phyloP scores from a whole-genome alignment of 2,113 vertebrate genomes.

The Oxyura jamaicensis region DNA sequence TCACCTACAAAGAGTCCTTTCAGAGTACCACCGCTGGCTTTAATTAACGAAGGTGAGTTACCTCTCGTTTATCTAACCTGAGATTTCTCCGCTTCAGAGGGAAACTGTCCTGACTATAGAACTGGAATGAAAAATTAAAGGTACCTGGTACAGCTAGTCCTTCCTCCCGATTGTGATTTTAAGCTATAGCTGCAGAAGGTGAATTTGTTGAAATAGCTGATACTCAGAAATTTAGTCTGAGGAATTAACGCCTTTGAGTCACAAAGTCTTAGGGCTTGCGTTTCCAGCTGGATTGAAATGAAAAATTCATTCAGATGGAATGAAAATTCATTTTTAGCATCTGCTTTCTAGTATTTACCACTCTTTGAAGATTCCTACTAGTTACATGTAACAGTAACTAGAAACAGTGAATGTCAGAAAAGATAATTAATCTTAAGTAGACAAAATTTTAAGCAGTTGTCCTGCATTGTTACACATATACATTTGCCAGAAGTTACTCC shows the following conservation, averaged over 20 bases:
- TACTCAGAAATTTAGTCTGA: not conserved
- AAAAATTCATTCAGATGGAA: not conserved
- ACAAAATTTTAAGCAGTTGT: not conserved
- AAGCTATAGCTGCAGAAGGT: not conserved
- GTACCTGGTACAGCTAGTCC: not conserved
- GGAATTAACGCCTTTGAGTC: accelerated
- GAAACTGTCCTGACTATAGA: not conserved
- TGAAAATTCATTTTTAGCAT: not conserved
- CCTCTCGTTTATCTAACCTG: not conserved
- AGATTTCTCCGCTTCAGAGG: not conserved
- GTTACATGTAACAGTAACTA: not conserved
- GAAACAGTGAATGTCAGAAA: not conserved
- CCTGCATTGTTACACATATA: not conserved
- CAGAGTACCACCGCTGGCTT: constrained; percentile 84
- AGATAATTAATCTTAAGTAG: not conserved
- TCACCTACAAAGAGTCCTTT: constrained; percentile 85
- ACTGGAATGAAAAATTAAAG: not conserved
- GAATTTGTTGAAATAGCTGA: not conserved
- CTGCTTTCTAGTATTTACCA: not conserved
- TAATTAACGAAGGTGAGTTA: constrained; percentile 89
- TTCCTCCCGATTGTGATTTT: not conserved
- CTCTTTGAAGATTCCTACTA: not conserved
- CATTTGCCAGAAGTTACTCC: not conserved
- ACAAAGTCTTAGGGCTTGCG: not conserved
- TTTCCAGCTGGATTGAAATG: not conserved